Evolutionary conservation across 2,113 vertebrate species (phyloP), one percentile per base, ranked within the genome.

Genomic region (Blennius ocellaris): DNA sequence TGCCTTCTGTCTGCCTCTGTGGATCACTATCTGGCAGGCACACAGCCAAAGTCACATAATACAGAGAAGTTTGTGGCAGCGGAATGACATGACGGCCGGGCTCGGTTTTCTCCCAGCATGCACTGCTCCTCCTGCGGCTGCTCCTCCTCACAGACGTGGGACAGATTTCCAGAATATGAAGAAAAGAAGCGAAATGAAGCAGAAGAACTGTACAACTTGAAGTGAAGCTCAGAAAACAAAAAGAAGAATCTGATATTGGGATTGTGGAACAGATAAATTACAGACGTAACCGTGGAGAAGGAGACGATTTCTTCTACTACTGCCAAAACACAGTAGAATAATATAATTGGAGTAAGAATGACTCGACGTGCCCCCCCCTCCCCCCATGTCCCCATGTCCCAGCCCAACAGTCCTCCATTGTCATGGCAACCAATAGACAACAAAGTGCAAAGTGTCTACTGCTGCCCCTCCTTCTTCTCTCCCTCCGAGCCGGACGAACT

Each of bases 381-480:
- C 45, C 55, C 1, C 38, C 61, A 11, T 5, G 6, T 52, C 77
- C 77, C 17, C 30, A 21, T 65, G 11, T 11, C 40, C 14, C 1
- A 96, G 89, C 93, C 40, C 79, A 88, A 88, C 89, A 92, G 84
- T 88, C 68, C 84, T 80, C 37, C 16, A 63, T 57, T 83, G 74
- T 70, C 74, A 72, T 55, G 38, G 51, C 60, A 54, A 76, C 73
- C 60, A 49, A 5, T 45, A 82, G 84, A 72, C 90, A 83, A 88
- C 85, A 62, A 73, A 84, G 91, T 81, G 75, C 72, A 82, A 7
- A 45, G 65, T 39, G 38, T 79, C 50, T 97, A 98, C 89, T 98
- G 97, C 87, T 99, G 96, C 73, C 96, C 97, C 54, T 97, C 95
- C 56, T 97, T 97, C 92, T 97, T 96, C 90, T 96, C 95, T 43